Percentiles rank a stretch among this genome's conserved stretches.
These are phyloP conservation scores for Sinelater perroti DNA, from an alignment of 2,888 invertebrate genomes.

Conservation along the genomic window DNA sequence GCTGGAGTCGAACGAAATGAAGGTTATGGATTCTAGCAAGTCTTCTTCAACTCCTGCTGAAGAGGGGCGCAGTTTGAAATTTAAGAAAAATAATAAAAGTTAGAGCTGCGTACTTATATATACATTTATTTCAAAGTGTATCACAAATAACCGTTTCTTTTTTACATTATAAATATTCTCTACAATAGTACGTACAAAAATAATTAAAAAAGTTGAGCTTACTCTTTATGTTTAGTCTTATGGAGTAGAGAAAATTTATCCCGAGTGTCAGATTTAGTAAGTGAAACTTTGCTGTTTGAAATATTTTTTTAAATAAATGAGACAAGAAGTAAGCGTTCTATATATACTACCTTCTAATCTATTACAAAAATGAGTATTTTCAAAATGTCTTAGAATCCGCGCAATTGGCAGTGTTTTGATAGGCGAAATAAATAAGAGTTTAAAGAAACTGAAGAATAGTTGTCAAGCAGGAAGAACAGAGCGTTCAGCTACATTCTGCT, in stretches of 20 bases:
- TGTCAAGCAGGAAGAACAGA: neutral
- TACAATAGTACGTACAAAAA: conserved; percentile 31
- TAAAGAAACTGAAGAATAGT: conserved; percentile 3
- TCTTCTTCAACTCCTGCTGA: neutral
- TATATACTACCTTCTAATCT: conserved; percentile 12
- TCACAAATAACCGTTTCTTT: conserved; percentile 32
- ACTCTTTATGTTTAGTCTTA: conserved; percentile 41
- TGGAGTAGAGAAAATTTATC: conserved; percentile 31
- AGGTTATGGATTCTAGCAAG: conserved; percentile 25
- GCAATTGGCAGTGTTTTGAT: conserved; percentile 25
- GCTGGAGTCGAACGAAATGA: conserved; percentile 64
- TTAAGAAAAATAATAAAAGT: conserved; percentile 1
- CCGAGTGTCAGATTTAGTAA: too few species aligned
- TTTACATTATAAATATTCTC: conserved; percentile 29
- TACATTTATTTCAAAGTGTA: conserved; percentile 32
- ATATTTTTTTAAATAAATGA: too few species aligned
- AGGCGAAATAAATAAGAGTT: conserved; percentile 12
- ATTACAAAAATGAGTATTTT: conserved; percentile 33
- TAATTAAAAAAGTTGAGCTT: conserved; percentile 47
- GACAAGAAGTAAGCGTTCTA: too few species aligned
- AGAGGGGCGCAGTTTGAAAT: conserved; percentile 1
- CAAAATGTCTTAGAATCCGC: conserved; percentile 2
- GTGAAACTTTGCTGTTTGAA: too few species aligned
- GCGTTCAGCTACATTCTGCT: conserved; percentile 29
- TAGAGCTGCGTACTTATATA: neutral